Evolutionary conservation across 2,113 vertebrate species (phyloP), one percentile per base, ranked within the genome.

Genomic region (Canis aureus): DNA sequence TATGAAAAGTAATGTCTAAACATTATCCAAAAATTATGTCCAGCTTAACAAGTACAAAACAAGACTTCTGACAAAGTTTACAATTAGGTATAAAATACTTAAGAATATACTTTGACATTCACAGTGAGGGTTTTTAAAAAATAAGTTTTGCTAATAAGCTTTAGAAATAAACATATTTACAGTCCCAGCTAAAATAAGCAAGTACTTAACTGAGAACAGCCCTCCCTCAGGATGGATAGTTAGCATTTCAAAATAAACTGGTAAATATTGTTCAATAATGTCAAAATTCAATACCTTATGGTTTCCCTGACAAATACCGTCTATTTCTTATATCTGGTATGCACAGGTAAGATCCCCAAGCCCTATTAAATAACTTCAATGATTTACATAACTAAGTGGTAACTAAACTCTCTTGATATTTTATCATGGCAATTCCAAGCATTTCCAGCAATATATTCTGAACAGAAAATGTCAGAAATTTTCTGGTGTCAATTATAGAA

Each of bases 1-100:
- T 98, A 99, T 80, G 98, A 98, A 99, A 99, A 92, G 80, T 96
- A 97, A 92, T 2, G 3, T 10, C 73, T 94, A 97, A 92, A 96
- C 94, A 91, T 83, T 97, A 97, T 97, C 93, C 96, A 98, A 97
- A 98, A 95, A 60, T 94, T 90, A 92, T 74, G 90, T 96, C 97
- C 59, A 95, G 89, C 96, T 97, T 97, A 97, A 94, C 95, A 97
- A 95, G 97, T 96, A 98, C 84, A 98, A 98, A 98, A 97, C 17
- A 93, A 98, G 53, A 90, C 67, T 97, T 97, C 82, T 91, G 95
- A 85, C 97, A 98, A 98, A 97, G 57, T 92, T 96, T 97, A 98
- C 0, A 15, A 96, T 93, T 83, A 82, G 38, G 66, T 98, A 98
- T 74, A 97, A 98, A 99, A 98, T 60, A 98, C 25, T 78, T 78